These are phyloP conservation scores for Amazona vittata DNA, from an alignment of 2,113 vertebrate species.

Conservation along the genomic window DNA sequence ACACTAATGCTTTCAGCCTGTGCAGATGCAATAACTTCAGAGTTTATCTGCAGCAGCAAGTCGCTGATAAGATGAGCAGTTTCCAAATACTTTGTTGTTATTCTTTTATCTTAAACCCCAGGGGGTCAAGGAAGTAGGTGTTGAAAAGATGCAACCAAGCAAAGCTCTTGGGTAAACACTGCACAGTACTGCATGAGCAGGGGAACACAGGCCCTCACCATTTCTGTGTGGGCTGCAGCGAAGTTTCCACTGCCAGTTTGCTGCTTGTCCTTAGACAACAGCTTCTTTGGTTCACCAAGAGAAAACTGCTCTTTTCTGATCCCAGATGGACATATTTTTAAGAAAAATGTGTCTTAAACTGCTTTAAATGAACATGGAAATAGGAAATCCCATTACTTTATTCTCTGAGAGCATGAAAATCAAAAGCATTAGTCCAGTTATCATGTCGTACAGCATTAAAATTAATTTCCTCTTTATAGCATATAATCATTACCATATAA, in stretches of 20 bases:
- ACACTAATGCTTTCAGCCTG: neutral
- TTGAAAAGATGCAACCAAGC: neutral
- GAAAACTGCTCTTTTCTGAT: neutral
- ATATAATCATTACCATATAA: neutral
- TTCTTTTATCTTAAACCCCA: neutral
- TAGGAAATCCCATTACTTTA: neutral
- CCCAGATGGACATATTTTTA: neutral
- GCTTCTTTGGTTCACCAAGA: neutral
- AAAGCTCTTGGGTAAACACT: neutral
- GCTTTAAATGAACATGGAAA: neutral
- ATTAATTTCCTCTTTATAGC: neutral
- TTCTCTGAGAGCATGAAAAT: neutral
- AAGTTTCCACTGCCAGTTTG: neutral
- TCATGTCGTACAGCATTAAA: neutral
- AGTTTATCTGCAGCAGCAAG: neutral
- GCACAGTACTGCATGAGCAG: neutral
- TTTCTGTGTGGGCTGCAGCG: neutral
- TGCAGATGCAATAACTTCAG: neutral
- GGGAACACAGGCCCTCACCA: neutral
- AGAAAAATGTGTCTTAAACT: neutral
- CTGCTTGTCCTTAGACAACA: neutral
- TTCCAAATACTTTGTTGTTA: neutral
- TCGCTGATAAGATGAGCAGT: neutral
- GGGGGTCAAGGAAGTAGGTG: neutral
- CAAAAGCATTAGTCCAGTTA: neutral